Percentiles rank a stretch among this genome's conserved stretches.
These are phyloP conservation scores for Brachionus plicatilis DNA, from an alignment of 1,140 invertebrate species.

Conservation along the genomic window DNA sequence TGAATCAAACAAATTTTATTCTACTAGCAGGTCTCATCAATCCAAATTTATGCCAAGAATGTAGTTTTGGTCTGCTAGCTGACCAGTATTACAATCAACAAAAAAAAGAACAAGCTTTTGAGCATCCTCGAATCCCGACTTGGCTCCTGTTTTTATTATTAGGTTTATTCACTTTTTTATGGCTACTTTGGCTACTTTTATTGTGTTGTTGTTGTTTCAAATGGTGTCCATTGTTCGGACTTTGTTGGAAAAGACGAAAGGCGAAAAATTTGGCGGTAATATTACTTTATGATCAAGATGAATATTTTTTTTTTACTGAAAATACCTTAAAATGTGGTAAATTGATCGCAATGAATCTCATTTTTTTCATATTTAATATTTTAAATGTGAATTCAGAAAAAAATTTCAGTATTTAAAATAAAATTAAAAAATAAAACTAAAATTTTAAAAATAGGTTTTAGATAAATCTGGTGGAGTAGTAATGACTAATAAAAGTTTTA, in stretches of 20 bases:
- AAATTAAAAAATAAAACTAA: background rate
- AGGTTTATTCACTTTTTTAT: background rate
- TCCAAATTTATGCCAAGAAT: slow-evolving; percentile 3
- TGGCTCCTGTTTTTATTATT: background rate
- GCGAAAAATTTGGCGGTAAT: background rate
- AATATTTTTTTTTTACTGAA: no score
- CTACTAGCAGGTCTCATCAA: background rate
- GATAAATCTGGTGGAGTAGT: background rate
- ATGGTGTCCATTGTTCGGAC: slow-evolving; percentile 24
- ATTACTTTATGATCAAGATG: background rate
- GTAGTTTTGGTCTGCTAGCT: background rate
- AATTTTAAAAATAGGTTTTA: background rate
- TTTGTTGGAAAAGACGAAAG: background rate
- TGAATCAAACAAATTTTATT: background rate
- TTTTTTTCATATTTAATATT: no score
- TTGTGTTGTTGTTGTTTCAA: slow-evolving; percentile 22
- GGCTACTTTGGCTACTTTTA: background rate
- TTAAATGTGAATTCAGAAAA: no score
- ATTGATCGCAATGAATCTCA: no score
- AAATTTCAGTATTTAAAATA: no score
- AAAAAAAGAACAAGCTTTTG: background rate
- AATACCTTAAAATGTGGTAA: no score
- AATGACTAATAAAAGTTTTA: background rate
- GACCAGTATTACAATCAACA: background rate
- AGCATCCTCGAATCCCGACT: background rate